A percentile compares a stretch with the other conserved stretches of the same genome.
phyloP scores from a whole-genome alignment of 2,888 invertebrate species.

The Torymus tubicola region DNA sequence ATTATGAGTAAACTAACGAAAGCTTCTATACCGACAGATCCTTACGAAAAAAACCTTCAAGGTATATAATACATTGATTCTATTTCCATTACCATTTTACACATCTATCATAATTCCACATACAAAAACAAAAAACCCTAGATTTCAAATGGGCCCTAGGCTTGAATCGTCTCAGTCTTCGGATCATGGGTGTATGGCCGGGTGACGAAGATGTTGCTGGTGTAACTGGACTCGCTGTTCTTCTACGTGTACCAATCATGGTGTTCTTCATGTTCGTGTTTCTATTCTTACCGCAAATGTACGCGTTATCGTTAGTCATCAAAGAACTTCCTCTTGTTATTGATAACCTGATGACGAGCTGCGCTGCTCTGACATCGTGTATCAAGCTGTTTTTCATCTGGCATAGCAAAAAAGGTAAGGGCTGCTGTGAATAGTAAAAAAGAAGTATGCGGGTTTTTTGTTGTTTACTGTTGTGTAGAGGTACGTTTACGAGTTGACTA shows the following conservation, averaged over 20 bases:
- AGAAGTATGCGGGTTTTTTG: background rate
- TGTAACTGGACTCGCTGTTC: too few relatives aligned
- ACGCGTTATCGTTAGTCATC: constrained; percentile 17
- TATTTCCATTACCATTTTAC: too few relatives aligned
- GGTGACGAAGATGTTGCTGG: background rate
- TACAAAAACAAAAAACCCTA: background rate
- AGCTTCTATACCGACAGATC: too few relatives aligned
- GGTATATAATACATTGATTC: too few relatives aligned
- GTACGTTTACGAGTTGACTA: background rate
- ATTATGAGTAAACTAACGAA: too few relatives aligned
- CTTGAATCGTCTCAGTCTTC: constrained; percentile 35
- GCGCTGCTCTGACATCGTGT: constrained; percentile 6
- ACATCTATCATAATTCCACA: too few relatives aligned
- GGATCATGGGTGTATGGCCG: constrained; percentile 48
- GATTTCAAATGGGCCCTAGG: constrained; percentile 52
- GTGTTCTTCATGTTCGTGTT: constrained; percentile 5
- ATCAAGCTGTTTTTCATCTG: constrained; percentile 37
- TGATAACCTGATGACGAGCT: constrained; percentile 37
- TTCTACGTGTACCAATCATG: constrained; percentile 16
- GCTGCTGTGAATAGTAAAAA: background rate
- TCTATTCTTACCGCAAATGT: constrained; percentile 30
- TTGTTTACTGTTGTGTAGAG: too few relatives aligned
- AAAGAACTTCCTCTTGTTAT: constrained; percentile 24
- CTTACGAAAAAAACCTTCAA: too few relatives aligned
- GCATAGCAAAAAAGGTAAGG: constrained; percentile 15